A percentile compares a stretch with the other conserved stretches of the same genome.
phyloP scores from a whole-genome alignment of 35 echinoderm and acorn worm species.

The Anneissia japonica region DNA sequence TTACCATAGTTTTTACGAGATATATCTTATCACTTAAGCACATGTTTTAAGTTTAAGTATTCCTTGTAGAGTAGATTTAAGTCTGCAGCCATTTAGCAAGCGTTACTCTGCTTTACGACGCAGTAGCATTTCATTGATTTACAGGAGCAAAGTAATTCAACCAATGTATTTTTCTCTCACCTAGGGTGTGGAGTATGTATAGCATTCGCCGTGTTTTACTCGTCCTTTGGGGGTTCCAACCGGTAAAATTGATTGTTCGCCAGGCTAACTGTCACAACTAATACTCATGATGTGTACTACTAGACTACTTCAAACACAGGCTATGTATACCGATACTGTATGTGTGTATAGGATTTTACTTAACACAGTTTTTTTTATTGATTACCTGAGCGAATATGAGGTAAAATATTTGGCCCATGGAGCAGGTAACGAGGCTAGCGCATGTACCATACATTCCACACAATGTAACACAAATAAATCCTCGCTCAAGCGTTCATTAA shows the following conservation, averaged over 20 bases:
- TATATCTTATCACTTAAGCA: neutral
- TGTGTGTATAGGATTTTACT: neutral
- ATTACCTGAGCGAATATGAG: neutral
- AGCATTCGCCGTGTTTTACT: neutral
- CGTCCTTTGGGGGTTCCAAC: neutral
- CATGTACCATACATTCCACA: neutral
- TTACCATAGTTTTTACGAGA: neutral
- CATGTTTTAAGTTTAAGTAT: conserved; percentile 2
- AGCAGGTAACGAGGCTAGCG: neutral
- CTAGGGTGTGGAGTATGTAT: neutral
- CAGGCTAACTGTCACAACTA: neutral
- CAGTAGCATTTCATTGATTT: neutral
- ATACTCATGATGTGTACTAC: neutral
- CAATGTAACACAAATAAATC: neutral
- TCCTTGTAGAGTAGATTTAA: neutral
- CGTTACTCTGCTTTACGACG: neutral
- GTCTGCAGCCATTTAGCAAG: neutral
- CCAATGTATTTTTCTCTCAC: neutral
- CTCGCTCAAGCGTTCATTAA: no score
- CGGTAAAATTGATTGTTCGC: neutral
- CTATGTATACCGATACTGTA: neutral
- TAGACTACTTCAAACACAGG: neutral
- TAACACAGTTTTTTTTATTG: neutral
- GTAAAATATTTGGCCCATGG: neutral
- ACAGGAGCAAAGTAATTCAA: neutral